These are phyloP conservation scores for Phthorimaea operculella DNA, from an alignment of 1,140 invertebrate genomes.

Conservation along the genomic window DNA sequence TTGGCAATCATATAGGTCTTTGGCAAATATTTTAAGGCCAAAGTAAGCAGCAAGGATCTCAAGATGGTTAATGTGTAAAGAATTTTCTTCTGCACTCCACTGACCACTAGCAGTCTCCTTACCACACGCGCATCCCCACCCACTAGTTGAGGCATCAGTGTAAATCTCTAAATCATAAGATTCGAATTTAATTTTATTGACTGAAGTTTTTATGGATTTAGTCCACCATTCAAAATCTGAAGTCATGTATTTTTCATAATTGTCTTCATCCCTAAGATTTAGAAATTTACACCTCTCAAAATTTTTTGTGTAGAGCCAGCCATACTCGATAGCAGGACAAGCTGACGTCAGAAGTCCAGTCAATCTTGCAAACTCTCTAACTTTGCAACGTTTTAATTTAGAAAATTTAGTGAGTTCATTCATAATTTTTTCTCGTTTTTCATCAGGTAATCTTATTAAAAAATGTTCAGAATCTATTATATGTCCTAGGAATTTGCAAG, in stretches of 20 bases:
- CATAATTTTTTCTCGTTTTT: constrained; percentile 3
- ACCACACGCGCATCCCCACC: not conserved
- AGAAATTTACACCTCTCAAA: constrained; percentile 9
- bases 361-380: constrained; percentile 9
- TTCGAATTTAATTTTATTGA: constrained; percentile 5
- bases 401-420: not conserved
- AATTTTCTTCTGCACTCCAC: not conserved
- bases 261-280: constrained; percentile 4
- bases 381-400: constrained; percentile 9
- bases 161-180: constrained; percentile 5
- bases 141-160: constrained; percentile 6
- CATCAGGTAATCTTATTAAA: constrained; percentile 2
- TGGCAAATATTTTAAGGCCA: not conserved
- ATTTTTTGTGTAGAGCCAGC: constrained; percentile 10
- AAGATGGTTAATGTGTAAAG: not conserved
- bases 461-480: constrained; percentile 8
- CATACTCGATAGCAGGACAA: constrained; percentile 10
- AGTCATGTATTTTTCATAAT: constrained; percentile 9
- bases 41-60: constrained; percentile 1
- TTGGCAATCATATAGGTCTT: not conserved
- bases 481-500: constrained; percentile 4
- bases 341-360: constrained; percentile 6
- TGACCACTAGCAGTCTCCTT: constrained; percentile 3
- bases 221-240: constrained; percentile 10
- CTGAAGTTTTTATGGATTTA: constrained; percentile 1